Evolutionary conservation across 2,113 vertebrate species (phyloP), one percentile per base, ranked within the genome.

Genomic region (Pachycephala philippinensis): DNA sequence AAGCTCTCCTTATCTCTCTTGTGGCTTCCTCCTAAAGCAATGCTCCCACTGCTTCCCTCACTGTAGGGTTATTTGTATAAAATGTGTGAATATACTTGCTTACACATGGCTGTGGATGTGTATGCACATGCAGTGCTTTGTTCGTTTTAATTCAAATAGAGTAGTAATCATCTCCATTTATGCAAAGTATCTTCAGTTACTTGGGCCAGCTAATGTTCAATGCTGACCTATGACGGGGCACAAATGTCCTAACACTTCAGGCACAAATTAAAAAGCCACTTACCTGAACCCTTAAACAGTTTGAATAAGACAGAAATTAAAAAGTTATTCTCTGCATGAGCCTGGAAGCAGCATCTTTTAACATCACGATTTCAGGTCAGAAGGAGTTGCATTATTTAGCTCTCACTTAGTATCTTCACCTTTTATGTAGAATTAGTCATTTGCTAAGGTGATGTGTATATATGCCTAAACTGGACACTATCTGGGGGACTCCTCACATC

Each of bases 231-330:
- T 49, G 49, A 50, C 53, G 56, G 40, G 35, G 19, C 27, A 85
- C 17, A 83, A 70, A 7, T 14, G 13, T 39, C 33, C 21, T 75
- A 63, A 76, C 11, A 64, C 33, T 68, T 80, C 17, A 72, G 27
- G 13, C 2, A 24, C 1, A 0, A 57, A 39, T 49, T 54, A 2
- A 24, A 61, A 78, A 84, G 15, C 2, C 1, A 1, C 31, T 87
- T 44, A 49, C 22, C 13, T 22, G 3, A 28, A 44, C 5, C 8
- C 12, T 82, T 14, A 63, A 50, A 50, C 5, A 82, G 4, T 10
- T 88, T 64, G 13, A 90, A n/a, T 31, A 37, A 80, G 57, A 66
- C 9, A 79, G 35, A 24, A 45, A 83, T 77, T n/a, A 53, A 30
- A 26, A 68, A 50, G 6, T 28, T 69, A 17, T 44, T 83, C 28